Conservation (phyloP, 2,888 invertebrate genomes). For the Thecocarcelia acutangulata region DNA sequence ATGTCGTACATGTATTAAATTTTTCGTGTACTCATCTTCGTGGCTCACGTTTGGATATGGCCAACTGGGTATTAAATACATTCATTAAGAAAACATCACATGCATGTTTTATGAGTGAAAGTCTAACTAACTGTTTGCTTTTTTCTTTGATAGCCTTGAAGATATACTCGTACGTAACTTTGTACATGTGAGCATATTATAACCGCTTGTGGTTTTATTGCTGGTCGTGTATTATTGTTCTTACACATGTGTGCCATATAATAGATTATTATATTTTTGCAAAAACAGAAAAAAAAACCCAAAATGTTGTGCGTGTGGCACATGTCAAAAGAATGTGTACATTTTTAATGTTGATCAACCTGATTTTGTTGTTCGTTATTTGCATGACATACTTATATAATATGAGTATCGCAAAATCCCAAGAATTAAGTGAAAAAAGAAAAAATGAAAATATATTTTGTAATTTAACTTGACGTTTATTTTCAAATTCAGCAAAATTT, state of each 20-base stretch:
- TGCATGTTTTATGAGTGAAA: conserved; percentile 19
- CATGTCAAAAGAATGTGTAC: conserved; percentile 56
- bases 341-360: conserved; percentile 39
- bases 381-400: conserved; percentile 19
- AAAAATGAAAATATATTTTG: conserved; percentile 3
- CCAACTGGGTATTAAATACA: no score
- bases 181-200: background rate
- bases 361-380: conserved; percentile 46
- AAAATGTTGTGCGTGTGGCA: conserved; percentile 65
- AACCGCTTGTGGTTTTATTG: background rate
- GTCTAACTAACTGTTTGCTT: conserved; percentile 1
- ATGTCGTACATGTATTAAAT: no score
- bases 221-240: background rate
- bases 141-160: conserved; percentile 5
- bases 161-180: background rate
- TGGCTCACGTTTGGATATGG: no score
- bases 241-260: background rate
- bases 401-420: background rate
- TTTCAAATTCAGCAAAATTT: background rate
- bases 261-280: background rate
- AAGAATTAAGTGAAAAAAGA: background rate
- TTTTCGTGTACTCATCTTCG: no score
- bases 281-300: conserved; percentile 13
- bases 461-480: background rate
- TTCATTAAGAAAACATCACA: background rate